Evolutionary conservation across 2,797 vertebrate species (phyloP).

Genomic region (Champsocephalus esox): DNA sequence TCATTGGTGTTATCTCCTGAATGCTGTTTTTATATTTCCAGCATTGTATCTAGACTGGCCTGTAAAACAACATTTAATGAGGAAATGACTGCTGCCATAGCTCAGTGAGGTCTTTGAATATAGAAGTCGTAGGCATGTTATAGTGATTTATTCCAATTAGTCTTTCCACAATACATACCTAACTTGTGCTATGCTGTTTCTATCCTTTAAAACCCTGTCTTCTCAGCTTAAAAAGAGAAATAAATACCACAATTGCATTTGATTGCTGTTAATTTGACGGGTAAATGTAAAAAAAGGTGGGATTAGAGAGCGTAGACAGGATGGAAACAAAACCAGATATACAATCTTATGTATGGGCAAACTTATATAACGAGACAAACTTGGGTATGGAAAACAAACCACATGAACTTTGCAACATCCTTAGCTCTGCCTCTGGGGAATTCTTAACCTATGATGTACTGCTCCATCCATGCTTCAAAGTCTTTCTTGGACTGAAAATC

Average conservation of each 20-base stretch:
- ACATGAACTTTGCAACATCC: slow-evolving; percentile 3
- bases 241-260: slow-evolving; percentile 3
- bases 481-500: slow-evolving; percentile 45
- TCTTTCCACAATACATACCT: slow-evolving; percentile 7
- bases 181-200: slow-evolving; percentile 14
- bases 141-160: slow-evolving; percentile 34
- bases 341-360: slow-evolving; percentile 1
- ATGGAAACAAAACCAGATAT: background rate
- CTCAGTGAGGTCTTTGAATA: slow-evolving; percentile 26
- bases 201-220: slow-evolving; percentile 8
- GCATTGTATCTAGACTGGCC: slow-evolving; percentile 15
- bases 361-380: slow-evolving; percentile 17
- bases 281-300: background rate
- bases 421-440: slow-evolving; percentile 6
- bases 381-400: slow-evolving; percentile 13
- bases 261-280: background rate
- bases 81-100: slow-evolving; percentile 21
- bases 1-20: slow-evolving; percentile 46
- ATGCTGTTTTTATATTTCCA: slow-evolving; percentile 45
- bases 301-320: slow-evolving; percentile 7
- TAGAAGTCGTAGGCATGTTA: slow-evolving; percentile 7
- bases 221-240: slow-evolving; percentile 20
- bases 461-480: slow-evolving; percentile 31
- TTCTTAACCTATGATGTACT: slow-evolving; percentile 1
- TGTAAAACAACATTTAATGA: slow-evolving; percentile 40